Evolutionary conservation across 2,113 vertebrate species (phyloP), one percentile per base, ranked within the genome.

Genomic region (Trinectes maculatus): DNA sequence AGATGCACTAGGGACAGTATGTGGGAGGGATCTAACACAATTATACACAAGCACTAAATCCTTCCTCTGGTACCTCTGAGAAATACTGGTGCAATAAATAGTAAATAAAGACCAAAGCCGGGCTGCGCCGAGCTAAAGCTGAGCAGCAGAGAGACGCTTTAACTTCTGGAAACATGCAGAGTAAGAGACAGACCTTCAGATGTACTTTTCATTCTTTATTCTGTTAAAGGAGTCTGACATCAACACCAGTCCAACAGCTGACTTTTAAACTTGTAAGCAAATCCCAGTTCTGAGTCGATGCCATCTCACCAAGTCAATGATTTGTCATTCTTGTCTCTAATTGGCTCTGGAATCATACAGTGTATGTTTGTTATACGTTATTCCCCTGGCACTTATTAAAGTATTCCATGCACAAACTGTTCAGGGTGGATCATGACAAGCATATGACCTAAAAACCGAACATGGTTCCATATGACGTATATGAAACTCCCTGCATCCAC

Each of bases 21-120:
- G 92, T 93, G 91, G 91, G 92, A 87, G 90, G 91, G 62, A 66
- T 79, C 65, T 91, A 92, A 93, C 88, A 81, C 89, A 93, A 92
- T 93, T 92, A 92, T 80, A 88, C 91, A 85, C 84, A 72, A 83
- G 74, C 83, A 83, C 84, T 79, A 86, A 91, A 91, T 87, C 87
- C 85, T 71, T 65, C 65, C 80, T 85, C 63, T 37, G 88, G 71
- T 74, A 69, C 90, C 80, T 56, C 48, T 53, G 87, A 87, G 88
- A 81, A 75, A 80, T 69, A 59, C 78, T 69, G 48, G 44, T 13
- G 71, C 78, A 75, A 87, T 85, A 88, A 89, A 91, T 69, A 75
- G 80, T 83, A 72, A 87, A 86, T 43, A 74, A 75, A 89, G 82
- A 82, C 65, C 76, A 86, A 85, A 87, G 87, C 79, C 49, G 5